Base-by-base conservation (phyloP, 2,113 vertebrate species). In the Chionodraco myersi region DNA sequence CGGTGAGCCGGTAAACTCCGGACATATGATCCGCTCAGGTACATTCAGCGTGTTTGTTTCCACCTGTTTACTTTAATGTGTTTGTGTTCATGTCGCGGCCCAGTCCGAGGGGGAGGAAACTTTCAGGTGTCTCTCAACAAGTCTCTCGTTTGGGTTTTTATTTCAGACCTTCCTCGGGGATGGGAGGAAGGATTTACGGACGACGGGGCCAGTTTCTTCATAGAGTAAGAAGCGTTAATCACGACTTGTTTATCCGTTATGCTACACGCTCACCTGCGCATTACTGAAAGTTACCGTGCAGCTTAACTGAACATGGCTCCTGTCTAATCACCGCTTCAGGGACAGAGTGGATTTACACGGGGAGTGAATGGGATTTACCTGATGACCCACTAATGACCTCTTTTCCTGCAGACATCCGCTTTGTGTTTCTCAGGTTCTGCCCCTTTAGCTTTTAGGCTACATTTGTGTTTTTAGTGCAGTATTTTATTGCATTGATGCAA, bases 1-100 rank as follows among this genome's bases (percentile, higher is more conserved):
- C 14, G 95, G 95, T 13, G 95, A 97, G 79, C 96, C 97, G n/a
- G 97, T 98, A 77, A 97, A 97, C 95, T 98, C 97, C 7, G 97
- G 97, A 86, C 97, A 99, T 93, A 97, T 97, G 97, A 97, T 97
- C 89, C 97, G 97, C 82, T 96, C 97, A 96, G 97, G 97, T 98
- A 81, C 53, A 41, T 18, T 4, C 36, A 48, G 62, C 65, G 1
- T 41, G 6, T 41, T 41, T 13, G 45, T 15, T 2, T 15, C 51
- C 3, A 0, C 47, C 47, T 64, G 60, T 48, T 71, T n/a, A 82
- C 84, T 86, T 67, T 60, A 6, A 45, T 47, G 49, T 34, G 59
- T 48, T n/a, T 71, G 18, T 23, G 21, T 11, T 5, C 6, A 1
- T 58, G 47, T 11, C 4, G 3, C 45, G 71, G 71, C 51, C 60